Base-by-base conservation (phyloP, 2,797 vertebrate genomes). In the Etheostoma nigrum region DNA sequence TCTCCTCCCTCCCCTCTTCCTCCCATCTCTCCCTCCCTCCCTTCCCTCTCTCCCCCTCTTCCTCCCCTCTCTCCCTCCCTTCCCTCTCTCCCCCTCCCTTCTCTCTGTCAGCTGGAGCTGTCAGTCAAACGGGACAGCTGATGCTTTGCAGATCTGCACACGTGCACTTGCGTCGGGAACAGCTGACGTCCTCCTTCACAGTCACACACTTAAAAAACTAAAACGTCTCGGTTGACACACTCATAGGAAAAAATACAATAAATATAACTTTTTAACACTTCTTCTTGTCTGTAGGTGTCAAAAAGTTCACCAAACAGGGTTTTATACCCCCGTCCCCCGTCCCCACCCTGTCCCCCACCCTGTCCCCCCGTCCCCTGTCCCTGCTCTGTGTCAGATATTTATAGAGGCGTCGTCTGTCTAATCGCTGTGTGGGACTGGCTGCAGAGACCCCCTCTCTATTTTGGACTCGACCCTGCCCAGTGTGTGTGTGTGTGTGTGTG, bases 401-500 rank as follows among this genome's bases (percentile, higher is more conserved):
- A 97, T 98, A 97, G 96, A 83, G 52, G 78, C 86, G 87, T 94
- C 94, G 91, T 91, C 92, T 94, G 88, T 72, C 92, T 90, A 86
- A 88, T 93, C 95, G 78, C 73, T 69, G 68, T 81, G 69, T 88
- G 90, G 82, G 77, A 55, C n/a, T 67, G 66, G 90, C 81, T 87
- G 88, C 82, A 76, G 73, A 9, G 69, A 79, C 85, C 78, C 60
- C 84, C 76, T 62, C 84, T 90, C 94, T 94, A 93, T 94, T 94
- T 94, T 89, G 91, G 93, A 86, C 89, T 23, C 33, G 13, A 57
- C 63, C 81, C 73, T 73, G 59, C 66, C 79, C 67, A 51, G 3
- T 72, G 12, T 14, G 11, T 42, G 42, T 36, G 65, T 74, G 71
- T 57, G 73, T 52, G 62, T 67, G 83, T 45, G 77, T 73, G 80